Conservation (phyloP, 2,888 invertebrate species). For the Cheilosia vernalis region DNA sequence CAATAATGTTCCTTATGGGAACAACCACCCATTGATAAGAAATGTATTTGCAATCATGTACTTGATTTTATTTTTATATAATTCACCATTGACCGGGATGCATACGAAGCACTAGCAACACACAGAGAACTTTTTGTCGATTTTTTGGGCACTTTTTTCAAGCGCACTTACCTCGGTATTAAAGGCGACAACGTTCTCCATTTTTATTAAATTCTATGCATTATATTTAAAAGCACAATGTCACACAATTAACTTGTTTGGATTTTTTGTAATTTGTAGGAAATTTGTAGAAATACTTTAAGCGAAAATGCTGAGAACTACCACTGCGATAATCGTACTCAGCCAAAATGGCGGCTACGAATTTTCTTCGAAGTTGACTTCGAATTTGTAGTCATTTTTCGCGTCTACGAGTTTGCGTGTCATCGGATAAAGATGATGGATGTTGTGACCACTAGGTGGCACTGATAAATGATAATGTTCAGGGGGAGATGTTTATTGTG, state of each 20-base stretch:
- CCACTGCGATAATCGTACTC: slow-evolving; percentile 50
- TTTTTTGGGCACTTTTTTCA: slow-evolving; percentile 2
- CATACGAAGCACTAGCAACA: background rate
- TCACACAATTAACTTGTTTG: slow-evolving; percentile 27
- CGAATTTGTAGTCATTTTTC: slow-evolving; percentile 52
- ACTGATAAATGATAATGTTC: background rate
- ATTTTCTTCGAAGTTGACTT: slow-evolving; percentile 54
- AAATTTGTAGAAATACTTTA: slow-evolving; percentile 33
- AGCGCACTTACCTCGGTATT: slow-evolving; percentile 82
- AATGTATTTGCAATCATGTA: slow-evolving; percentile 4
- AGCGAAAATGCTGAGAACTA: slow-evolving; percentile 36
- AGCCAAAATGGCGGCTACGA: slow-evolving; percentile 63
- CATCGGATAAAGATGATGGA: background rate
- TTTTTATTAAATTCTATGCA: slow-evolving; percentile 74
- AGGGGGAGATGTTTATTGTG: background rate
- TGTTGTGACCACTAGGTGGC: background rate
- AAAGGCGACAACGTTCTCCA: slow-evolving; percentile 83
- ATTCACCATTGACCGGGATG: slow-evolving; percentile 57
- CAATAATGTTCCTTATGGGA: background rate
- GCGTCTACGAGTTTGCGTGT: slow-evolving; percentile 57
- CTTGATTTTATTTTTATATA: slow-evolving; percentile 50
- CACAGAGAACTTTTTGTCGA: background rate
- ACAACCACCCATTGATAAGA: background rate
- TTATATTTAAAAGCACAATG: slow-evolving; percentile 34
- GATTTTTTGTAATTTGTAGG: slow-evolving; percentile 28